A percentile compares a stretch with the other conserved stretches of the same genome.
These are phyloP conservation scores for Physocephala rufipes DNA, from an alignment of 2,888 invertebrate genomes.

Conservation along the genomic window DNA sequence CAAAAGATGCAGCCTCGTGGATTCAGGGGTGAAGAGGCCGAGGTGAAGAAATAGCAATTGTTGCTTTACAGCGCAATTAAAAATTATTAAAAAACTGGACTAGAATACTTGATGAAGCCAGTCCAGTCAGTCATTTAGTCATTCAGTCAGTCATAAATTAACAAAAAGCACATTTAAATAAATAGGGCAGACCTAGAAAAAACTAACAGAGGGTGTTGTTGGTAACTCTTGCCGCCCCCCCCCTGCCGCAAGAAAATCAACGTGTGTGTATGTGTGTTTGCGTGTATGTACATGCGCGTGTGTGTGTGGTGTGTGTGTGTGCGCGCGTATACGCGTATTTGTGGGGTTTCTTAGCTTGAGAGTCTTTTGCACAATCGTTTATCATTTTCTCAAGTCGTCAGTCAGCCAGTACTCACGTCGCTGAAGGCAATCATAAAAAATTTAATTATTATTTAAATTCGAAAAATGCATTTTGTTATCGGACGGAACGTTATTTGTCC, in stretches of 20 bases:
- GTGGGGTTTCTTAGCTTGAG: no score
- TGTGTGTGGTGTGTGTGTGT: background rate
- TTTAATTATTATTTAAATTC: background rate
- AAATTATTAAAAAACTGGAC: slow-evolving; percentile 12
- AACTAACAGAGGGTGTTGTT: no score
- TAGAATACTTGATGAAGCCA: slow-evolving; percentile 18
- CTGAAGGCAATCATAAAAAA: no score
- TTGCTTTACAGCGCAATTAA: no score
- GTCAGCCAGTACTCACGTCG: no score
- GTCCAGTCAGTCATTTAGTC: no score
- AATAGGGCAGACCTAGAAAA: background rate
- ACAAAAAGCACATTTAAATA: background rate
- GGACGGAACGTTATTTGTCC: background rate
- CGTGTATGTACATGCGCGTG: background rate
- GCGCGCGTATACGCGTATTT: no score
- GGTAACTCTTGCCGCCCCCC: no score
- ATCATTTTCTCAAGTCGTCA: no score
- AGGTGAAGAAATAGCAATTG: no score
- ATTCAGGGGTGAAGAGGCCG: no score
- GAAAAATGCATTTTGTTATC: background rate
- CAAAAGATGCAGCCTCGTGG: background rate
- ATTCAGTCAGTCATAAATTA: background rate
- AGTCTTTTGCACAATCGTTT: no score
- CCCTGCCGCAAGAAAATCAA: background rate
- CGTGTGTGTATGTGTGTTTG: background rate